phyloP scores from a whole-genome alignment of 2,113 vertebrate genomes.

The Oncorhynchus kisutch region DNA sequence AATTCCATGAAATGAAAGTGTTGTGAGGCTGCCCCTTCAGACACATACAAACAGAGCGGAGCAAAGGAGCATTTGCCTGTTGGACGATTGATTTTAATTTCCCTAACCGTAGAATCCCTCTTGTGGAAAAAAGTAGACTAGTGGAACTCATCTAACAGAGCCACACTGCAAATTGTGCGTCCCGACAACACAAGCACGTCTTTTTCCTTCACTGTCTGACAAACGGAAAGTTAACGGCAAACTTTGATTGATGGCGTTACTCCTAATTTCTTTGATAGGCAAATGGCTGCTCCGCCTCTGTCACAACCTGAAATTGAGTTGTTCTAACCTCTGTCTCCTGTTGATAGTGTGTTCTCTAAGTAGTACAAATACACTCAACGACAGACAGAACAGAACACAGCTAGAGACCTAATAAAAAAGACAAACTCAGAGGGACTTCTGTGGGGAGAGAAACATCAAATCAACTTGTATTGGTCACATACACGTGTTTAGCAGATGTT shows the following conservation, averaged over 20 bases:
- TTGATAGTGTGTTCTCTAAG: not conserved
- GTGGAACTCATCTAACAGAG: not conserved
- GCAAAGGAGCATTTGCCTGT: not conserved
- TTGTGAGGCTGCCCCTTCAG: not conserved
- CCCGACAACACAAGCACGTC: not conserved
- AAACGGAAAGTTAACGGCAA: constrained; percentile 7
- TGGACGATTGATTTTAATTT: constrained; percentile 3
- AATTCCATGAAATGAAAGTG: not conserved
- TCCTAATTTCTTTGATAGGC: constrained; percentile 28
- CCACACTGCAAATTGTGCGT: not conserved
- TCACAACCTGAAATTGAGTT: constrained; percentile 32
- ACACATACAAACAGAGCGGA: not conserved
- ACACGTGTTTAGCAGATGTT: no score
- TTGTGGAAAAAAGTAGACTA: not conserved
- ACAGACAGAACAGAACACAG: not conserved
- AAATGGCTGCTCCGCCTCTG: constrained; percentile 20
- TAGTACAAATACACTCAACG: not conserved
- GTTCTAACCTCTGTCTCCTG: not conserved
- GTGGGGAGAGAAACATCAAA: not conserved
- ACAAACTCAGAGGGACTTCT: not conserved
- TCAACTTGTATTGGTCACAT: no score
- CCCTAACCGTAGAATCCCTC: not conserved
- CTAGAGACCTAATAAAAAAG: not conserved
- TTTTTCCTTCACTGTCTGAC: constrained; percentile 33
- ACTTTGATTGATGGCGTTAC: constrained; percentile 37